A percentile compares a stretch with the other conserved stretches of the same genome.
These are phyloP conservation scores for Kryphioiulus occultus DNA, from an alignment of 2,888 invertebrate species.

Conservation along the genomic window DNA sequence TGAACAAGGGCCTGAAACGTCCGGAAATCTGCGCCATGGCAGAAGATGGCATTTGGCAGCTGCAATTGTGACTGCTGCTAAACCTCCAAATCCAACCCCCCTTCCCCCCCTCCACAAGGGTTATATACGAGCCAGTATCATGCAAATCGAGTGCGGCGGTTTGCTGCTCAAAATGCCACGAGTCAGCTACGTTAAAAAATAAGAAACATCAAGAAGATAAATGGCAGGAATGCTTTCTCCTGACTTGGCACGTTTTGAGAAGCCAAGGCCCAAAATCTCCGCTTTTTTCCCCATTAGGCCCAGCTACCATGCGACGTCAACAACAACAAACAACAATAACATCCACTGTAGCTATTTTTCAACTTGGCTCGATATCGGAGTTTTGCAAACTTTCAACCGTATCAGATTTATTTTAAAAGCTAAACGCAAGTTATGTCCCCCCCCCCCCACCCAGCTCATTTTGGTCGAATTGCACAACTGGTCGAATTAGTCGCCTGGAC, in stretches of 20 bases:
- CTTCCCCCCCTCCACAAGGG: no score
- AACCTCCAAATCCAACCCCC: background rate
- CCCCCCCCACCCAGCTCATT: no score
- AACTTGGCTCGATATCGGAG: background rate
- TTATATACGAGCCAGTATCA: conserved; percentile 19
- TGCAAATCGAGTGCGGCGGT: background rate
- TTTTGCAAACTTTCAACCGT: background rate
- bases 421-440: background rate
- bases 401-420: background rate
- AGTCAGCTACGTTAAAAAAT: background rate
- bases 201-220: conserved; percentile 23
- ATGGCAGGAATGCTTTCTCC: conserved; percentile 23
- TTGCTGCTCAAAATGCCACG: conserved; percentile 15
- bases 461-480: no score
- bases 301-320: background rate
- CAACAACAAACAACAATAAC: conserved; percentile 6
- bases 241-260: conserved; percentile 23
- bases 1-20: background rate
- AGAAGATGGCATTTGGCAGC: background rate
- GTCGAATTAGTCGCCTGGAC: no score
- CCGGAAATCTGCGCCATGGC: no score
- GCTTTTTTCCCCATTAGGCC: conserved; percentile 8
- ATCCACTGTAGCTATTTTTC: background rate
- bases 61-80: background rate
- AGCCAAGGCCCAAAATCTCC: background rate